These are phyloP conservation scores for Ornithorhynchus anatinus DNA, from an alignment of 2,113 vertebrate species.

Conservation along the genomic window DNA sequence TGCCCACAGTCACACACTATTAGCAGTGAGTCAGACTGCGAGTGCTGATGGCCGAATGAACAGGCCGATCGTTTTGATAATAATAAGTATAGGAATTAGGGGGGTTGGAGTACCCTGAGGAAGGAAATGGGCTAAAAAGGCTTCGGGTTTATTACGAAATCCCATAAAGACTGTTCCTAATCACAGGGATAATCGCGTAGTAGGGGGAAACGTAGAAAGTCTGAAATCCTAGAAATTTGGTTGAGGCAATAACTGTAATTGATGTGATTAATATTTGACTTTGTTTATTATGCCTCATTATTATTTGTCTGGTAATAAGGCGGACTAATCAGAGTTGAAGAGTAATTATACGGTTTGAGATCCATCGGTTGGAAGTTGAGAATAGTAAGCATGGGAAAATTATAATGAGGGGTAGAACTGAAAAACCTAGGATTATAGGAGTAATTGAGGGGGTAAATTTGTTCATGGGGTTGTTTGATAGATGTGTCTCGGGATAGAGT, in stretches of 20 bases:
- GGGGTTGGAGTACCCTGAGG: accelerated
- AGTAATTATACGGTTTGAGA: background rate
- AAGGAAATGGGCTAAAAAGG: accelerated
- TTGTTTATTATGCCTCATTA: background rate
- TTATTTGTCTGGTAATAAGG: background rate
- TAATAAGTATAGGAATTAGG: accelerated
- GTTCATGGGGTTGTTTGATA: no score
- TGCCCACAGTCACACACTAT: no score
- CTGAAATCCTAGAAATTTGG: background rate
- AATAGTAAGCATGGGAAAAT: background rate
- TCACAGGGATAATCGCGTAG: background rate
- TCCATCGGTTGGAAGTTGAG: background rate
- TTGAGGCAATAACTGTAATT: background rate
- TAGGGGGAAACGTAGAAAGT: background rate
- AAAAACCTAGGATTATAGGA: background rate
- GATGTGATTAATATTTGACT: background rate
- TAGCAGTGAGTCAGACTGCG: accelerated
- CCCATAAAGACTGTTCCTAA: accelerated
- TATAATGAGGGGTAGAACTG: background rate
- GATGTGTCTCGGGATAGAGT: no score
- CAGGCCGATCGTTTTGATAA: background rate
- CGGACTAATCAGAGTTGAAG: background rate
- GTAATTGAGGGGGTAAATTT: background rate
- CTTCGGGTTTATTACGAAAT: accelerated
- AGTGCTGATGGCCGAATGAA: background rate